Percentiles rank a stretch among this genome's conserved stretches.
Evolutionary conservation across 2,888 invertebrate species (phyloP).

Genomic region (Hydrotaea cyrtoneurina): DNA sequence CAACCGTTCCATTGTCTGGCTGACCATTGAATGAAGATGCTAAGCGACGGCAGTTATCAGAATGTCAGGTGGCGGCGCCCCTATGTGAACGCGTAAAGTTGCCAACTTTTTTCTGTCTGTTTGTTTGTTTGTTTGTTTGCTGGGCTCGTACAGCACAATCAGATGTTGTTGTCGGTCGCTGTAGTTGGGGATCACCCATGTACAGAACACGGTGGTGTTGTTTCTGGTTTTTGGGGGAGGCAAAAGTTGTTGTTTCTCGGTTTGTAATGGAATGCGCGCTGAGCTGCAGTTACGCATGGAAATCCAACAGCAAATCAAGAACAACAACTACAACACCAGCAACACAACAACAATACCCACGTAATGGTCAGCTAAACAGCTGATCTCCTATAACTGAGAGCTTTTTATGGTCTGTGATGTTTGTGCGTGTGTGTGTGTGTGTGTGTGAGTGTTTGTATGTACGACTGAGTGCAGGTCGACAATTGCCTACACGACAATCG

Average conservation of each 20-base stretch:
- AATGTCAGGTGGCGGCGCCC: slow-evolving; percentile 74
- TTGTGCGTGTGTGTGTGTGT: background rate
- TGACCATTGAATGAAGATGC: slow-evolving; percentile 79
- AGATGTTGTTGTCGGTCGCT: slow-evolving; percentile 53
- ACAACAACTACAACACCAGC: slow-evolving; percentile 39
- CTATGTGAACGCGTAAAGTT: slow-evolving; percentile 66
- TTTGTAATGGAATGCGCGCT: slow-evolving; percentile 64
- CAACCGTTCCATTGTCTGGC: slow-evolving; percentile 79
- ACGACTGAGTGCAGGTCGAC: slow-evolving; percentile 52
- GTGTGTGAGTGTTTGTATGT: background rate
- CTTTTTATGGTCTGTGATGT: slow-evolving; percentile 40
- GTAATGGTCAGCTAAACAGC: slow-evolving; percentile 66
- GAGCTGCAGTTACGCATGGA: slow-evolving; percentile 62
- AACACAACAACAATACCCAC: slow-evolving; percentile 51
- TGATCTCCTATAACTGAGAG: slow-evolving; percentile 61
- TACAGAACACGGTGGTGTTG: slow-evolving; percentile 20
- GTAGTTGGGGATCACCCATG: slow-evolving; percentile 13
- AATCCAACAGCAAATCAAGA: slow-evolving; percentile 20
- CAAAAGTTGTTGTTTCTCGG: slow-evolving; percentile 45
- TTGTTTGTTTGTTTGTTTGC: slow-evolving; percentile 16
- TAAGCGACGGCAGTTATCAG: slow-evolving; percentile 71
- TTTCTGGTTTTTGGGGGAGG: slow-evolving; percentile 57
- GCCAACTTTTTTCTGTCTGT: slow-evolving; percentile 53
- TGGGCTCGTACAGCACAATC: background rate
- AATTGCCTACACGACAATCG: slow-evolving; percentile 67